Base-by-base conservation (phyloP, 2,797 vertebrate species). In the Hylomyscus alleni region DNA sequence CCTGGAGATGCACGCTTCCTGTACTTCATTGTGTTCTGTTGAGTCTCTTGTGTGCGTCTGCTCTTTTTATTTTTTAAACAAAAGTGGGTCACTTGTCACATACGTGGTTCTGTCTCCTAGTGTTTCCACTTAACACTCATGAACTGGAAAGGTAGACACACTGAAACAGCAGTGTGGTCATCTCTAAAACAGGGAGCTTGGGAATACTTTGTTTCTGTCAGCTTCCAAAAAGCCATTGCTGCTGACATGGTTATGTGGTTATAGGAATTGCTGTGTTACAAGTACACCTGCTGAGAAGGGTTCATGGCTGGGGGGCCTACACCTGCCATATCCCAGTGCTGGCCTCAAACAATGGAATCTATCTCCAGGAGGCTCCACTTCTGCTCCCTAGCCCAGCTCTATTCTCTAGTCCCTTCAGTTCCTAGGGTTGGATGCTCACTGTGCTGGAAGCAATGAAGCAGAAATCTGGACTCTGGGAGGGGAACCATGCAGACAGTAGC, bases 31-130 rank as follows among this genome's bases (percentile, higher is more conserved):
- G 95, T 93, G 92, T 96, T 81, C 52, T 60, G 85, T 91, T 9
- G 58, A 73, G 88, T 96, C 96, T 97, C 94, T 95, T 0, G 73
- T 95, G 94, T 96, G 94, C 65, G 83, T 93, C 89, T 8, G 65
- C 91, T 73, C n/a, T 95, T 88, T 52, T 73, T 19, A 34, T 60
- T 92, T 88, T 65, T 50, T 37, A 13, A 73, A 78, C 93, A 11
- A 22, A 37, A 6, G 19, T 34, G 94, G 83, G 90, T 92, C 76
- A 56, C 86, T 50, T 82, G 94, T 90, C 72, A 81, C 89, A 11
- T 31, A 20, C 8, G 52, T 84, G 62, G 76, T 62, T 92, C 78
- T 11, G 6, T 54, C 6, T 13, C 62, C 58, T 24, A 62, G 17
- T 60, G 37, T 40, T 67, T 72, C 44, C 83, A 22, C 50, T 12